These are phyloP conservation scores for Bemisia tabaci DNA, from an alignment of 1,140 invertebrate genomes.

Conservation along the genomic window DNA sequence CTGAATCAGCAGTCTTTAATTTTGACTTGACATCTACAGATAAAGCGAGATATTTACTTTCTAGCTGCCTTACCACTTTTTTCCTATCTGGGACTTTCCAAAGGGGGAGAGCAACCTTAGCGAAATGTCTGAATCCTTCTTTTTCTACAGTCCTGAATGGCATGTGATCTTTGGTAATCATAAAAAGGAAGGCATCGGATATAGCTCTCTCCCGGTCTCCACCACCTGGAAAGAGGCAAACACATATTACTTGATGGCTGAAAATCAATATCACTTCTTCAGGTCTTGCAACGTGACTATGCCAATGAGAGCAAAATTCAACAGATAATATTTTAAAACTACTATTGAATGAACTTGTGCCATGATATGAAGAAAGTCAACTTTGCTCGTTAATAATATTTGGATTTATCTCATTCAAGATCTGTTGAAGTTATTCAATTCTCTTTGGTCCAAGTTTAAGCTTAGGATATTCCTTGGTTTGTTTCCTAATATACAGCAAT, in stretches of 20 bases:
- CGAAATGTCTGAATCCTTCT: conserved; percentile 28
- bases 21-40: not conserved
- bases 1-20: conserved; percentile 14
- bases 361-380: not conserved
- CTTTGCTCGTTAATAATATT: not conserved
- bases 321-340: not conserved
- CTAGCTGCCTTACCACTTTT: conserved; percentile 17
- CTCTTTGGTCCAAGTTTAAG: not conserved
- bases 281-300: too few relatives aligned
- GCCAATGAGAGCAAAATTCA: too few relatives aligned
- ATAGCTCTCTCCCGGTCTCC: not conserved
- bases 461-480: not conserved
- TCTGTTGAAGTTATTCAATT: not conserved
- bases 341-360: not conserved
- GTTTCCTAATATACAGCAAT: not conserved
- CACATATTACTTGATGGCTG: not conserved
- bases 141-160: conserved; percentile 29
- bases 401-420: not conserved
- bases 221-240: not conserved
- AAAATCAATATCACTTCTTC: not conserved
- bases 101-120: conserved; percentile 27
- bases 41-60: not conserved
- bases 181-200: conserved; percentile 19
- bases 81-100: conserved; percentile 28
- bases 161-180: conserved; percentile 30